Evolutionary conservation across 2,797 vertebrate genomes (phyloP), one percentile per base, ranked within the genome.

Genomic region (Chiroxiphia lanceolata): DNA sequence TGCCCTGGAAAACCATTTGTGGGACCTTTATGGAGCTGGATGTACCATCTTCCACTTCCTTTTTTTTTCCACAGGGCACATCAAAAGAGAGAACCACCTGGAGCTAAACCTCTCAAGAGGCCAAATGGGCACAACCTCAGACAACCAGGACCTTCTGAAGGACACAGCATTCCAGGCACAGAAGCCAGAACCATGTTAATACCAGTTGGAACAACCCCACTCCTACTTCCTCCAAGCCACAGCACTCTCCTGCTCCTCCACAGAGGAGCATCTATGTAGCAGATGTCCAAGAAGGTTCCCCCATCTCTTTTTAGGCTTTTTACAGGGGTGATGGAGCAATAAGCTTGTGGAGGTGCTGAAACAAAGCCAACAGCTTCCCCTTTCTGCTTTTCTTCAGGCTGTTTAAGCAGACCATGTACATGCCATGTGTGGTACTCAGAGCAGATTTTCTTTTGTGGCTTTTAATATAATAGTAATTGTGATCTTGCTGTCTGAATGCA

Each of bases 381-480:
- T 44, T 76, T 51, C 70, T 79, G 77, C 51, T 67, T 81, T 80
- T 23, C 60, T 90, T 77, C 79, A 87, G 51, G 33, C 40, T 79
- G n/a, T 48, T 87, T 48, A 90, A 82, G 51, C 54, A 89, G 60
- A 81, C 44, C 65, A 86, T 87, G 83, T 82, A 65, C 11, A 38
- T 44, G 74, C 70, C 86, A 79, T 11, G 60, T 89, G 88, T 48
- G 54, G 59, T 74, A 59, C 90, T 83, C 63, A 22, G 26, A 60
- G 78, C 38, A 71, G 65, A 34, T 65, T 80, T 67, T 90, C 81
- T 81, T 92, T 95, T 0, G 3, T 80, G 91, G 71, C 51, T 95
- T 95, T 89, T 83, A 85, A 83, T 68, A 45, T 50, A 79, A 94
- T 15, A 87, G 79, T 87, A 94, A 94, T 87, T 77, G 92, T 71